These are phyloP conservation scores for Rhynchonycteris naso DNA, from an alignment of 2,797 vertebrate species.

Conservation along the genomic window DNA sequence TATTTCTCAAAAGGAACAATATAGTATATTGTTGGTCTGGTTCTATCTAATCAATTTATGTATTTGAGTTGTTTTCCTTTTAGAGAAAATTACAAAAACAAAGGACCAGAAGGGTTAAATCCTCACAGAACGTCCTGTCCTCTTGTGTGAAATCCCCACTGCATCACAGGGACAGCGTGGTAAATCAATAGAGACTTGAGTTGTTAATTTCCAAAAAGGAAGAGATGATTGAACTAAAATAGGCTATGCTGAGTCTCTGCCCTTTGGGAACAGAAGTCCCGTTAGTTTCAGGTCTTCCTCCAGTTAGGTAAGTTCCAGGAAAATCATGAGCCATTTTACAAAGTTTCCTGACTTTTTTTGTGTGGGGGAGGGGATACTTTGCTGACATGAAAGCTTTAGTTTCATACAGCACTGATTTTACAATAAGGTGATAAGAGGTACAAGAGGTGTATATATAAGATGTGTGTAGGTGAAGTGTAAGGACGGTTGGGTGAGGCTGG, in stretches of 20 bases:
- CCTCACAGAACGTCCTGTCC: conserved; percentile 48
- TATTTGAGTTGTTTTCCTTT: conserved; percentile 1
- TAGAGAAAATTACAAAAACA: conserved; percentile 40
- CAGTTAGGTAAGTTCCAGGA: conserved; percentile 74
- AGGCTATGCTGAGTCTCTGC: conserved; percentile 72
- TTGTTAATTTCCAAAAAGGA: conserved; percentile 80
- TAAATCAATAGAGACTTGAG: conserved; percentile 78
- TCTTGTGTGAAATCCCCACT: conserved; percentile 56
- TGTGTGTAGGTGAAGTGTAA: neutral
- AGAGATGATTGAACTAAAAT: conserved; percentile 82
- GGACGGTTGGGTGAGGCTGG: neutral
- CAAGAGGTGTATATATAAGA: neutral
- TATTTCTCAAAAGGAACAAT: neutral
- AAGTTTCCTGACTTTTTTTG: conserved; percentile 60
- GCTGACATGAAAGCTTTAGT: conserved; percentile 32
- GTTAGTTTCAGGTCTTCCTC: conserved; percentile 67
- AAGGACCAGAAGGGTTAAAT: conserved; percentile 50
- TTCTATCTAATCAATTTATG: neutral
- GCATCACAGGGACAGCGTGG: conserved; percentile 76
- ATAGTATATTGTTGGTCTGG: neutral
- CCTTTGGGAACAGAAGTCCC: conserved; percentile 75
- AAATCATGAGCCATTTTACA: conserved; percentile 71
- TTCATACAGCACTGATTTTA: conserved; percentile 44
- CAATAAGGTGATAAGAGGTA: neutral
- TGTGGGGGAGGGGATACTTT: neutral